Evolutionary conservation across 2,888 invertebrate genomes (phyloP).

Genomic region (Cosmorhoe ocellata): DNA sequence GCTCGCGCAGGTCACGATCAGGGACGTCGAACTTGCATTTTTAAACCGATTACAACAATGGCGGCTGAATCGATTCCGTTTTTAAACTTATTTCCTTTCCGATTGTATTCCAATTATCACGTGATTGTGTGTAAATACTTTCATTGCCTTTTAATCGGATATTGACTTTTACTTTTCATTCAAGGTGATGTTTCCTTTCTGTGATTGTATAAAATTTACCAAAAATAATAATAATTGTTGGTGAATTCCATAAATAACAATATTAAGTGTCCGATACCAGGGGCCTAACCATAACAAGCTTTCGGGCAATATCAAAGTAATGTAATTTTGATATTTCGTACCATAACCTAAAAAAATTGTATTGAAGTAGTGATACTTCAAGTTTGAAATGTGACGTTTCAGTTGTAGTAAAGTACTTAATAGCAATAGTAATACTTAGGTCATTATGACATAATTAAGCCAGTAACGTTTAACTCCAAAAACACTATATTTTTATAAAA

Average conservation of each 20-base stretch:
- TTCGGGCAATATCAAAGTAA: too few relatives aligned
- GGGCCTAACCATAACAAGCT: too few relatives aligned
- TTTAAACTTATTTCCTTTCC: constrained; percentile 53
- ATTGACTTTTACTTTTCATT: constrained; percentile 32
- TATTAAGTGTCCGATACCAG: background rate
- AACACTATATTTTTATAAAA: too few relatives aligned
- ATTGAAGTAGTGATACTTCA: too few relatives aligned
- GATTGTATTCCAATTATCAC: constrained; percentile 52
- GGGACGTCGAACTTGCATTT: constrained; percentile 75
- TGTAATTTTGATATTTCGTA: too few relatives aligned
- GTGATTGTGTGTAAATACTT: constrained; percentile 64
- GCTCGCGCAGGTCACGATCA: constrained; percentile 76
- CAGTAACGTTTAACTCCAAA: too few relatives aligned
- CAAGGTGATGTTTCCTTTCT: constrained; percentile 29
- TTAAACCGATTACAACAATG: constrained; percentile 69
- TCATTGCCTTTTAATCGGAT: constrained; percentile 38
- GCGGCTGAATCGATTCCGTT: constrained; percentile 56
- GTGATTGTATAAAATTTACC: constrained; percentile 16
- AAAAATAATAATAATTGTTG: background rate
- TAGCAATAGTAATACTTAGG: too few relatives aligned
- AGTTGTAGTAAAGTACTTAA: too few relatives aligned
- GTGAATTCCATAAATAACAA: too few relatives aligned
- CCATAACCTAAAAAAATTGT: too few relatives aligned
- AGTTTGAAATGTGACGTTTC: too few relatives aligned
- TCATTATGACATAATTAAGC: too few relatives aligned